Percentiles rank a stretch among this genome's conserved stretches.
Conservation (phyloP, 2,797 vertebrate genomes). For the Lepus townsendii region DNA sequence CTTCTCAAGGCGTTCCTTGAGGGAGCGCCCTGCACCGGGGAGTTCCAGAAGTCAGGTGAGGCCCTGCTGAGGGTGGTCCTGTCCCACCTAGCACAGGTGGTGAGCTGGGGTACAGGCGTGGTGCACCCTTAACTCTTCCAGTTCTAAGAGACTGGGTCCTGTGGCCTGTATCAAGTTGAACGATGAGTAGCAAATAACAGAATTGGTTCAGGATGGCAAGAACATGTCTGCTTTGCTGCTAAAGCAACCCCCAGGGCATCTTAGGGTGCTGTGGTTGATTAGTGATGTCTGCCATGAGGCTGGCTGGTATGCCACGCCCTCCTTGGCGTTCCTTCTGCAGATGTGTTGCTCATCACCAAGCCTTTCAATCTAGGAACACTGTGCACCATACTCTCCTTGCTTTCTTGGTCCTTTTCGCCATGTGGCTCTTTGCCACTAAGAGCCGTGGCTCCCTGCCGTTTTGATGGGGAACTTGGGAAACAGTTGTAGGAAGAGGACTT, state of each 20-base stretch:
- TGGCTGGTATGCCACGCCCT: accelerated
- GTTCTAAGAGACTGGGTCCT: background rate
- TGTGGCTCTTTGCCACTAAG: background rate
- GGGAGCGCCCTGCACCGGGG: too few relatives aligned
- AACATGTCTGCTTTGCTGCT: background rate
- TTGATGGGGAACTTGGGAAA: background rate
- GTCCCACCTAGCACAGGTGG: accelerated
- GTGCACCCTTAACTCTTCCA: background rate
- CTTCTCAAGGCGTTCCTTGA: background rate
- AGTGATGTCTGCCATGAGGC: background rate
- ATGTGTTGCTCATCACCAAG: background rate
- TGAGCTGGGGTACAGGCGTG: background rate
- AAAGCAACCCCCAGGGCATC: background rate
- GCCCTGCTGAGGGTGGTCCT: background rate
- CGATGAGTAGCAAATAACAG: background rate
- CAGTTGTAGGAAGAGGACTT: background rate
- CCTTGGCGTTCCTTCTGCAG: background rate
- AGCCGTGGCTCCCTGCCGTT: background rate
- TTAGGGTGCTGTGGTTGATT: background rate
- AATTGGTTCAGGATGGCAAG: background rate
- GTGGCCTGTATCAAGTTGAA: background rate
- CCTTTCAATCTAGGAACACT: background rate
- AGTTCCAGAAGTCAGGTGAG: background rate
- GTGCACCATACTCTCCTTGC: background rate
- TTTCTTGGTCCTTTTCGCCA: background rate